Evolutionary conservation across 2,797 vertebrate genomes (phyloP).

Genomic region (Poeciliopsis presidionis): DNA sequence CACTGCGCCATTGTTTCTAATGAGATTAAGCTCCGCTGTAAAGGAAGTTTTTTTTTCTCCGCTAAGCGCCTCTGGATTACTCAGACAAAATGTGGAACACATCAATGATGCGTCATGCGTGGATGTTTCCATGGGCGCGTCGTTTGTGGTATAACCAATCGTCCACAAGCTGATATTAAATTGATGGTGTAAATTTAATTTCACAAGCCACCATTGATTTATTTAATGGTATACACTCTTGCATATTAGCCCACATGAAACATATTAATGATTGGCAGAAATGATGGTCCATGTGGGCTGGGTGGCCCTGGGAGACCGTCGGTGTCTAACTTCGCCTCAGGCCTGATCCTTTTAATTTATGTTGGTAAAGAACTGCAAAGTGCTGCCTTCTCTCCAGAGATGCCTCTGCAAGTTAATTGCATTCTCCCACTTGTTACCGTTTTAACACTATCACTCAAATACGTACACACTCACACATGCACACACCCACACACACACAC

Average conservation of each 20-base stretch:
- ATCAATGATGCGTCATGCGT: slow-evolving; percentile 25
- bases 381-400: slow-evolving; percentile 74
- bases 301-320: slow-evolving; percentile 65
- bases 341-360: slow-evolving; percentile 74
- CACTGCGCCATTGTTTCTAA: slow-evolving; percentile 66
- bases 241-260: slow-evolving; percentile 27
- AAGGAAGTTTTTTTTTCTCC: slow-evolving; percentile 33
- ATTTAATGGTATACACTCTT: slow-evolving; percentile 11
- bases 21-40: slow-evolving; percentile 67
- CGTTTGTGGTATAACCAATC: slow-evolving; percentile 17
- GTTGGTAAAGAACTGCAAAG: slow-evolving; percentile 75
- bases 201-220: not conserved
- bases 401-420: slow-evolving; percentile 76
- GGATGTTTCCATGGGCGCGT: slow-evolving; percentile 22
- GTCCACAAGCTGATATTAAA: slow-evolving; percentile 1
- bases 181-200: slow-evolving; percentile 1
- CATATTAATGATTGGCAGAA: slow-evolving; percentile 63
- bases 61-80: slow-evolving; percentile 61
- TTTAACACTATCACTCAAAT: slow-evolving; percentile 47
- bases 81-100: slow-evolving; percentile 32
- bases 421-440: slow-evolving; percentile 76
- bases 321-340: slow-evolving; percentile 68
- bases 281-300: slow-evolving; percentile 50
- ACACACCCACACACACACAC: slow-evolving; percentile 21
- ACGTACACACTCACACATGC: slow-evolving; percentile 11